Base-by-base conservation (phyloP, 2,888 invertebrate genomes). In the Adela reaumurella region DNA sequence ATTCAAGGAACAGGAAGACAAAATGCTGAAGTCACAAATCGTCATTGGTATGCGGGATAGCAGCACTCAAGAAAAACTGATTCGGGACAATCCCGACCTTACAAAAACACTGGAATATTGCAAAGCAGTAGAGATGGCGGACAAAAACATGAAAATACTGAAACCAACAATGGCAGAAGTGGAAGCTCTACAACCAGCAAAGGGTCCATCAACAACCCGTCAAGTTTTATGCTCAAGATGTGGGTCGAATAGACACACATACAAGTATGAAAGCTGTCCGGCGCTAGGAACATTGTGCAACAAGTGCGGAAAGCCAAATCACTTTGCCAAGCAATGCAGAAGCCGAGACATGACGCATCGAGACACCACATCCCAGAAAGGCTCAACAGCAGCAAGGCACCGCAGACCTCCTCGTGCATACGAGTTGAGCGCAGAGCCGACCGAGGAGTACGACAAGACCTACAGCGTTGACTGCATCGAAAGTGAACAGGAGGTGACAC, bases 221-320 rank as follows among this genome's bases (percentile, higher is more conserved):
- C 35, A 35, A 35, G 35, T 35, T 14, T 11, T 35, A 35, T 35
- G 35, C 35, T 8, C 35, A 35, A 35, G 35, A 35, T 35, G 35
- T 14, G 35, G 35, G 8, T 35, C 35, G 3, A 35, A 35, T 46
- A 17, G 46, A n/a, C 28, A 46, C 16, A 28, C 29, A 29, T 19
- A 46, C 19, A 29, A 16, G 19, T 3, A 18, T 10, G 17, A 17
- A 18, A 46, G 18, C 14, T 46, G 46, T 16, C 46, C 46, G 29
- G 46, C 46, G 14, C 24, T 18, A 35, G 46, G 46, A 14, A 46
- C 29, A 46, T 35, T 35, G 18, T 46, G 46, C 19, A 46, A 17
- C 14, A 46, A 46, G 18, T 46, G 46, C 18, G 46, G 46, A n/a
- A 46, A 46, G 18, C 18, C 19, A 11, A 46, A 46, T 29, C 46